These are phyloP conservation scores for Lucilia cuprina DNA, from an alignment of 1,140 invertebrate genomes.

Conservation along the genomic window DNA sequence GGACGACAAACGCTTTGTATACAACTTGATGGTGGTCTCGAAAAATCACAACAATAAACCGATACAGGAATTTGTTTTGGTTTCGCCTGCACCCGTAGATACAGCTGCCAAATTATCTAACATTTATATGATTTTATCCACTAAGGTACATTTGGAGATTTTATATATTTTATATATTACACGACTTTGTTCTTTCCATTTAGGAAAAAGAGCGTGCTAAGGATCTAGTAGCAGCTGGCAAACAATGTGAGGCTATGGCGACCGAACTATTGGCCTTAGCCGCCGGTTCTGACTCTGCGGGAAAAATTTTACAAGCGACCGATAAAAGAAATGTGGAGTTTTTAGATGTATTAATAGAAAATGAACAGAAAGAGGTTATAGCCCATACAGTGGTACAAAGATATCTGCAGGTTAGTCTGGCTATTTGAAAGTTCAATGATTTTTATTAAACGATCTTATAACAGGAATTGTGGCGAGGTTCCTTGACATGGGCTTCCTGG, in stretches of 20 bases:
- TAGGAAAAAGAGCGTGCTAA: conserved; percentile 96
- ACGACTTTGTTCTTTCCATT: background rate
- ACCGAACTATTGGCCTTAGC: conserved; percentile 94
- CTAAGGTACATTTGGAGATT: no score
- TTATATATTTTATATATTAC: no score
- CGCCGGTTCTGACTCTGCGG: conserved; percentile 91
- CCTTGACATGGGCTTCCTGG: conserved; percentile 94
- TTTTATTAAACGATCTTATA: background rate
- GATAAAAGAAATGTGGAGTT: conserved; percentile 93
- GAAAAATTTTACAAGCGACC: conserved; percentile 87
- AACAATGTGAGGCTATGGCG: conserved; percentile 96
- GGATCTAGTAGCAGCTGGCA: conserved; percentile 92
- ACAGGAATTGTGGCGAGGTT: conserved; percentile 96
- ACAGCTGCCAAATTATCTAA: conserved; percentile 97
- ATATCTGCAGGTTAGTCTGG: conserved; percentile 79
- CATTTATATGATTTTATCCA: conserved; percentile 86
- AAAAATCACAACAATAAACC: conserved; percentile 96
- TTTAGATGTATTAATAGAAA: conserved; percentile 96
- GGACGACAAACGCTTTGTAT: conserved; percentile 97
- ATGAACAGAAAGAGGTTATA: conserved; percentile 97
- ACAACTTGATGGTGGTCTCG: conserved; percentile 98
- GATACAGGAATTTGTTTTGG: conserved; percentile 95
- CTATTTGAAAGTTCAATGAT: background rate
- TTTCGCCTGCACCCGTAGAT: conserved; percentile 96
- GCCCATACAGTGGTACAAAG: conserved; percentile 88